phyloP scores from a whole-genome alignment of 2,888 invertebrate species.

The Enchytraeus crypticus region DNA sequence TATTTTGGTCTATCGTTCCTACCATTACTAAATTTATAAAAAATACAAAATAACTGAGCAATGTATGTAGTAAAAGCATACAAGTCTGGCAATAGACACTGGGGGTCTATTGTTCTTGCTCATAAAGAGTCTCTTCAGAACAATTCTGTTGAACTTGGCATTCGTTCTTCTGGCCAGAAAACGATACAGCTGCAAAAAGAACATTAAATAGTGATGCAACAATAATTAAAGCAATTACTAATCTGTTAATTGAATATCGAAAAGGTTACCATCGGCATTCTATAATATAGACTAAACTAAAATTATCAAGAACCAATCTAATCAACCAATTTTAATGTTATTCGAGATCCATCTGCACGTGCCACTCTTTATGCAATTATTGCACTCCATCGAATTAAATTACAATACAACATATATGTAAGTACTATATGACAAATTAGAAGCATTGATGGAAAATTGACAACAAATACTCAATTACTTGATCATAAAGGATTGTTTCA shows the following conservation, averaged over 20 bases:
- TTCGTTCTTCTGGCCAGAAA: constrained; percentile 91
- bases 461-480: too few relatives aligned
- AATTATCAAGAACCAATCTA: too few relatives aligned
- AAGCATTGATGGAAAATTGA: too few relatives aligned
- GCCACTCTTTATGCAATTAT: too few relatives aligned
- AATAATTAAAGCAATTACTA: not conserved
- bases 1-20: not conserved
- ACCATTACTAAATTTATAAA: not conserved
- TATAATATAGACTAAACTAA: too few relatives aligned
- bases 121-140: constrained; percentile 92
- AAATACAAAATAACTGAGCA: not conserved
- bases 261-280: too few relatives aligned
- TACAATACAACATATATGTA: too few relatives aligned
- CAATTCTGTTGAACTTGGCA: constrained; percentile 90
- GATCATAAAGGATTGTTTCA: too few relatives aligned
- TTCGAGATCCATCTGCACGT: too few relatives aligned
- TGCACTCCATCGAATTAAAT: too few relatives aligned
- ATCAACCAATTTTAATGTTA: too few relatives aligned
- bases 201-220: not conserved
- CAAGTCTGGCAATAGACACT: constrained; percentile 78
- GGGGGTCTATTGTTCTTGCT: constrained; percentile 90
- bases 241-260: not conserved
- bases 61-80: constrained; percentile 32
- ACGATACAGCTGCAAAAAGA: constrained; percentile 67
- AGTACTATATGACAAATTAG: too few relatives aligned